Evolutionary conservation across 2,888 invertebrate genomes (phyloP).

Genomic region (Allygus modestus): DNA sequence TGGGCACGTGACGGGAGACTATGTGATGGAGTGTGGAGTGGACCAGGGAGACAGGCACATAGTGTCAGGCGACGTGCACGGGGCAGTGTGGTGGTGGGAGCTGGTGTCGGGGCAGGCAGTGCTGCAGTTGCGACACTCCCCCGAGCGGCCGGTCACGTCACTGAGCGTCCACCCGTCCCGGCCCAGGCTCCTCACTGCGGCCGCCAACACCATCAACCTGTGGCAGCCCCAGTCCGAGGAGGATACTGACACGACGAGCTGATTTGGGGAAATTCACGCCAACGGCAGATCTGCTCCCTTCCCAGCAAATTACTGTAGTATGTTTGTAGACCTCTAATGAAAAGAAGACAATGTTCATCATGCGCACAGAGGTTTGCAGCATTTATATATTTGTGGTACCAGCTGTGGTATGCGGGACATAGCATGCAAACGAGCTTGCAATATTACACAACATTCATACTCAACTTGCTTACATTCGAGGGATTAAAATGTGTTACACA

Average conservation of each 20-base stretch:
- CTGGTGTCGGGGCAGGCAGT: slow-evolving; percentile 85
- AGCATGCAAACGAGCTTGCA: no score
- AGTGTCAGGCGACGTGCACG: slow-evolving; percentile 93
- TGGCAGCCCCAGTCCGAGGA: slow-evolving; percentile 76
- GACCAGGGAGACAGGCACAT: slow-evolving; percentile 91
- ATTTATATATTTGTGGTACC: no score
- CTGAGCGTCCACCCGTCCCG: slow-evolving; percentile 89
- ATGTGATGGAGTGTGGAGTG: slow-evolving; percentile 91
- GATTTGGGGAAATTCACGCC: no score
- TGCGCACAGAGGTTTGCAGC: no score
- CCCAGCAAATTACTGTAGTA: no score
- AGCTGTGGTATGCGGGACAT: no score
- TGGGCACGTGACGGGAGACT: slow-evolving; percentile 90
- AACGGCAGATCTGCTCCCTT: no score
- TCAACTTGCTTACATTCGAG: no score
- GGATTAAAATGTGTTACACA: no score
- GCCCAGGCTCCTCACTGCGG: slow-evolving; percentile 84
- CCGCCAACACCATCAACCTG: slow-evolving; percentile 83
- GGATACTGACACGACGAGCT: neutral
- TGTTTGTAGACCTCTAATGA: no score
- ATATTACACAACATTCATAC: no score
- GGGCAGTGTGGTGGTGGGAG: slow-evolving; percentile 93
- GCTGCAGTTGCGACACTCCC: slow-evolving; percentile 76
- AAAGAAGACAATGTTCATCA: no score
- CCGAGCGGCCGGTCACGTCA: slow-evolving; percentile 84